Conservation (phyloP, 1,140 invertebrate genomes). For the Orussus abietinus region DNA sequence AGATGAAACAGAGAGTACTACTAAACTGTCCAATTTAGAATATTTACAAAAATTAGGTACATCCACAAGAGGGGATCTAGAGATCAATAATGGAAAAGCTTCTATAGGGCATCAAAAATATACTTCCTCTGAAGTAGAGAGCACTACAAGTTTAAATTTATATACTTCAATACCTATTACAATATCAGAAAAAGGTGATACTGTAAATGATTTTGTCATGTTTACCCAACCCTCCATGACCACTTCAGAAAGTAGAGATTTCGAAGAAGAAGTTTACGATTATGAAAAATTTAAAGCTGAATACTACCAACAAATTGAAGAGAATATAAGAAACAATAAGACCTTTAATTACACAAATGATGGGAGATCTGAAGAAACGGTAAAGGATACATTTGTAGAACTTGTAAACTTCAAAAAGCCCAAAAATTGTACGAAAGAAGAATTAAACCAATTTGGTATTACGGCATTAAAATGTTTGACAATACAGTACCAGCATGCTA, state of each 20-base stretch:
- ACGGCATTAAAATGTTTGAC: constrained; percentile 32
- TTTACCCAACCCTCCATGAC: no score
- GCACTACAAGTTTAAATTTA: no score
- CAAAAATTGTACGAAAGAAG: constrained; percentile 34
- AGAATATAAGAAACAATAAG: constrained; percentile 16
- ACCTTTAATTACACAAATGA: constrained; percentile 30
- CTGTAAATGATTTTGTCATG: no score
- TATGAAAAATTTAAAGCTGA: constrained; percentile 34
- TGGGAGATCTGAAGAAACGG: constrained; percentile 17
- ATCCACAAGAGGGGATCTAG: no score
- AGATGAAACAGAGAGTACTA: no score
- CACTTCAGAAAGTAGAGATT: constrained; percentile 2
- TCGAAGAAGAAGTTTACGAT: constrained; percentile 25
- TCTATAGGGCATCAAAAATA: no score
- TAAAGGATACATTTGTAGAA: constrained; percentile 23
- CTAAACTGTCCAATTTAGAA: no score
- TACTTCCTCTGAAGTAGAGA: no score
- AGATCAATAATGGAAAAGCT: no score
- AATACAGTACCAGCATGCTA: constrained; percentile 26
- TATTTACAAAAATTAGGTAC: no score
- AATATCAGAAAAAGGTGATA: no score
- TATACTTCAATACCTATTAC: no score
- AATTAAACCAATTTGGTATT: constrained; percentile 26
- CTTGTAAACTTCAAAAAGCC: constrained; percentile 24
- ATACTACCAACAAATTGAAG: constrained; percentile 30